Evolutionary conservation across 92 coral and sea anemone genomes (phyloP).

Genomic region (Muricea muricata): DNA sequence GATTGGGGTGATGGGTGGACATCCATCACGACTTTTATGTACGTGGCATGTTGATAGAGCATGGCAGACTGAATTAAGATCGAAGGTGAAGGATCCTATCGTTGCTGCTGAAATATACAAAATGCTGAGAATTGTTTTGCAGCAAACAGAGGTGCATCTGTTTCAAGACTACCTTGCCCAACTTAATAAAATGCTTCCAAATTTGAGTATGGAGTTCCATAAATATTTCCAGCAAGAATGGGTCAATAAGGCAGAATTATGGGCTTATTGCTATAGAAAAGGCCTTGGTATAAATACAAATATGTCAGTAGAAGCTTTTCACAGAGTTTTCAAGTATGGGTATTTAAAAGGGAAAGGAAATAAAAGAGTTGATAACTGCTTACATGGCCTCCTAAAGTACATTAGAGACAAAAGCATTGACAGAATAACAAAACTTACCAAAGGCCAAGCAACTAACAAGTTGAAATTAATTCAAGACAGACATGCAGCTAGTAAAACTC

Average conservation of each 20-base stretch:
- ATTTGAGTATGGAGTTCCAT: not conserved
- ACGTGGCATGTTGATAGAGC: slow-evolving; percentile 72
- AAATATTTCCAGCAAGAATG: slow-evolving; percentile 25
- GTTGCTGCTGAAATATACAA: slow-evolving; percentile 46
- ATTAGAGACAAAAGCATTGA: slow-evolving; percentile 54
- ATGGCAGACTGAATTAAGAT: slow-evolving; percentile 51
- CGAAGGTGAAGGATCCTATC: slow-evolving; percentile 18
- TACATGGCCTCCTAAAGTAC: slow-evolving; percentile 19
- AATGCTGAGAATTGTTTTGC: too few relatives aligned
- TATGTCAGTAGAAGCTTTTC: too few relatives aligned
- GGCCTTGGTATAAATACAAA: too few relatives aligned
- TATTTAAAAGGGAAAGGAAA: slow-evolving; percentile 42
- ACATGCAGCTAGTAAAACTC: not conserved
- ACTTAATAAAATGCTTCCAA: slow-evolving; percentile 20
- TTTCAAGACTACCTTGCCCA: slow-evolving; percentile 1
- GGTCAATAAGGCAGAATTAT: slow-evolving; percentile 2
- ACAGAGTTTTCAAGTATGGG: slow-evolving; percentile 39
- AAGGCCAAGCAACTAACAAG: slow-evolving; percentile 15
- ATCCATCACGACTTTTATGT: slow-evolving; percentile 33
- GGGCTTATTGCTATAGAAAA: slow-evolving; percentile 56
- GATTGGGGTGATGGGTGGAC: slow-evolving; percentile 52
- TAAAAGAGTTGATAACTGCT: slow-evolving; percentile 48
- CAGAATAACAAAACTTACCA: slow-evolving; percentile 37
- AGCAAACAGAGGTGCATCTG: slow-evolving; percentile 26
- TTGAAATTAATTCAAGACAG: slow-evolving; percentile 23